Evolutionary conservation across 2,113 vertebrate genomes (phyloP), one percentile per base, ranked within the genome.

Genomic region (Paradoxurus hermaphroditus): DNA sequence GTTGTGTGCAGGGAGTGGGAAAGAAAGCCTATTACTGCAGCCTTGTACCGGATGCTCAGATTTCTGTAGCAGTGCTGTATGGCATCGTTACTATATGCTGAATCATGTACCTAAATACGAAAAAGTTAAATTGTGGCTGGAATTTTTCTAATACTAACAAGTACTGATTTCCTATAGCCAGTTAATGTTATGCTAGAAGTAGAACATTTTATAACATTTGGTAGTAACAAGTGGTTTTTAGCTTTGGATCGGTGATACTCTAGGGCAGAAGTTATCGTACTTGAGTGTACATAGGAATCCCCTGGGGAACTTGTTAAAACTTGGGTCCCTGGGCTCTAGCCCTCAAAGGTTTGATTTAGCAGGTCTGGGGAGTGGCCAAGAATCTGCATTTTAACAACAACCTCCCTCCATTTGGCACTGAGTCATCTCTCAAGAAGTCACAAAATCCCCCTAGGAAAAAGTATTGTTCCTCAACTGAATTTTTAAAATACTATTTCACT

Each of bases 261-360:
- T 70, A 70, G 23, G 27, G 79, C 83, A 94, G 41, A 97, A 85
- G 15, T 86, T 97, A 46, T 91, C 41, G 84, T 65, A 91, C 63
- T 85, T 82, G 46, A 77, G 13, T 62, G n/a, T 68, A 85, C 51
- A 21, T 36, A 77, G 68, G 63, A 85, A 82, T 85, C n/a, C 87
- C 14, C 68, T 78, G 25, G 93, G 72, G 90, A 96, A 27, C 96
- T 97, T 95, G 86, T 97, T 97, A 97, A 97, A 95, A 59, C 96
- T 82, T 92, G 96, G 92, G 65, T 93, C 44, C 34, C 86, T 96
- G 56, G 39, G 86, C 41, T 68, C 73, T 6, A 68, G 51, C 82
- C 75, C 46, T 93, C 16, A 91, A 84, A 91, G 31, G 27, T 90
- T 67, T 83, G 46, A 94, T 95, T 95, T 86, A 94, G 29, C 68